Evolutionary conservation across 2,888 invertebrate species (phyloP).

Genomic region (Yponomeuta malinellus): DNA sequence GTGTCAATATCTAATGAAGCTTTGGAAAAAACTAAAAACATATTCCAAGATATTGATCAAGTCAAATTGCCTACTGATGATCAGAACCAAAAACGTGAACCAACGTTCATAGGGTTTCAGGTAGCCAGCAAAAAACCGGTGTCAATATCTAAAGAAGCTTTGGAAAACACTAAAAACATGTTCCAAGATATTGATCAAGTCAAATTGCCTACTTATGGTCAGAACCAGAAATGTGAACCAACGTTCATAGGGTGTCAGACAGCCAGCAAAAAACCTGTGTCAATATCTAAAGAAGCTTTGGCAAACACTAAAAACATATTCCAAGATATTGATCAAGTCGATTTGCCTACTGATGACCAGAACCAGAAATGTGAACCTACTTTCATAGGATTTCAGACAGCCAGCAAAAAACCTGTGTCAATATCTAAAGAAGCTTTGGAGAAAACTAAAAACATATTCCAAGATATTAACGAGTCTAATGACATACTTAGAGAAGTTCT

Average conservation of each 20-base stretch:
- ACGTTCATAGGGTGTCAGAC: slow-evolving; percentile 21
- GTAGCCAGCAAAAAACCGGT: slow-evolving; percentile 24
- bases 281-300: slow-evolving; percentile 31
- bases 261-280: slow-evolving; percentile 39
- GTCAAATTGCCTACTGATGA: neutral
- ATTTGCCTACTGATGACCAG: slow-evolving; percentile 7
- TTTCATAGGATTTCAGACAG: slow-evolving; percentile 32
- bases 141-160: slow-evolving; percentile 28
- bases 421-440: slow-evolving; percentile 29
- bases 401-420: slow-evolving; percentile 33
- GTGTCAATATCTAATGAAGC: slow-evolving; percentile 43
- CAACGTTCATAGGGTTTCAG: slow-evolving; percentile 13
- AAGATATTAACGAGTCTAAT: slow-evolving; percentile 24
- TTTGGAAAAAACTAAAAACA: slow-evolving; percentile 32
- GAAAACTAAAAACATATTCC: slow-evolving; percentile 38
- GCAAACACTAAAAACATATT: slow-evolving; percentile 29
- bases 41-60: slow-evolving; percentile 33
- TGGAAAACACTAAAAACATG: slow-evolving; percentile 35
- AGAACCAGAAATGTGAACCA: slow-evolving; percentile 5
- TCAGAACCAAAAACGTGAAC: neutral
- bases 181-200: slow-evolving; percentile 31
- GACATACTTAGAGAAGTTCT: slow-evolving; percentile 8
- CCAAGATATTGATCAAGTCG: slow-evolving; percentile 19
- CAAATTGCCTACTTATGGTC: neutral
- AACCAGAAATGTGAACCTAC: neutral